A percentile compares a stretch with the other conserved stretches of the same genome.
These are phyloP conservation scores for Tyto alba DNA, from an alignment of 2,113 vertebrate species.

Conservation along the genomic window DNA sequence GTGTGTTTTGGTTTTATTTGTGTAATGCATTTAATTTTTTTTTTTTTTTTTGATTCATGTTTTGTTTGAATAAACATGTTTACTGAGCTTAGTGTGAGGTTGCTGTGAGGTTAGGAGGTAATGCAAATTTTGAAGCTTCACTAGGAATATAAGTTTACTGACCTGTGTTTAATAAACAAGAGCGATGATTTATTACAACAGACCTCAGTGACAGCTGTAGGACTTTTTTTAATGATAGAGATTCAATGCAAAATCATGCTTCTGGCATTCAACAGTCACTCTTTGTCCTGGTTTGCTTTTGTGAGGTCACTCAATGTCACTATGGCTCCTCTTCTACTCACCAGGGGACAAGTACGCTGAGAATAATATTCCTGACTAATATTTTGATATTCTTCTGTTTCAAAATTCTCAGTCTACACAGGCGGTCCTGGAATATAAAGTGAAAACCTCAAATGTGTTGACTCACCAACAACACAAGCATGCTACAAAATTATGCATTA, in stretches of 20 bases:
- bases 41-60: neutral
- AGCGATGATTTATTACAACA: slow-evolving; percentile 49
- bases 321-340: neutral
- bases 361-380: slow-evolving; percentile 42
- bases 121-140: neutral
- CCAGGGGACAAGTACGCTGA: neutral
- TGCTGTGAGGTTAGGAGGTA: neutral
- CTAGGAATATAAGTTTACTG: slow-evolving; percentile 16
- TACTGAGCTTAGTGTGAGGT: neutral
- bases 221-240: neutral
- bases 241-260: slow-evolving; percentile 29
- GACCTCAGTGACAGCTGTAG: neutral
- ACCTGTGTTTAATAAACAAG: slow-evolving; percentile 55
- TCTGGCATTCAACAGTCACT: neutral
- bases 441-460: neutral
- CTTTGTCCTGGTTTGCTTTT: slow-evolving; percentile 9
- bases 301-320: slow-evolving; percentile 14
- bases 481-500: neutral
- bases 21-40: neutral
- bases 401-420: neutral
- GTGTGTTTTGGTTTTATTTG: neutral
- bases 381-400: slow-evolving; percentile 30
- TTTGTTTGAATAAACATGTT: slow-evolving; percentile 6
- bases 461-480: neutral
- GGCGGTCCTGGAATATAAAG: neutral